These are phyloP conservation scores for Ceramica pisi DNA, from an alignment of 2,888 invertebrate species.

Conservation along the genomic window DNA sequence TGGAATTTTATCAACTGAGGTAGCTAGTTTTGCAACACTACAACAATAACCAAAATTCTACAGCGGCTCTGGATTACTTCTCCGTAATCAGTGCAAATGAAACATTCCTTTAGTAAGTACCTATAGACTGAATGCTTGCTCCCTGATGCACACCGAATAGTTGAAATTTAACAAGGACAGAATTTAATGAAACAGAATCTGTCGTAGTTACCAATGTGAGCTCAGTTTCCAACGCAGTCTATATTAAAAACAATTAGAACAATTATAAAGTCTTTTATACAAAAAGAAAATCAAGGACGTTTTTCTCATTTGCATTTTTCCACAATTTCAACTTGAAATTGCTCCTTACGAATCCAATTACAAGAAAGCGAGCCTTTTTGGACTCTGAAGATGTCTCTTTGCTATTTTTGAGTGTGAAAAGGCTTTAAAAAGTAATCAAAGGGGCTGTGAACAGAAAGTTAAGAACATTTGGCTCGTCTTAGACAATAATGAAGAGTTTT, in stretches of 20 bases:
- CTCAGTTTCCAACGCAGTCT: conserved; percentile 3
- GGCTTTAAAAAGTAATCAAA: conserved; percentile 88
- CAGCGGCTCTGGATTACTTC: neutral
- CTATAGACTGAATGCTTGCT: neutral
- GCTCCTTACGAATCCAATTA: conserved; percentile 84
- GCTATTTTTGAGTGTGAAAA: conserved; percentile 82
- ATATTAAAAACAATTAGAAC: conserved; percentile 71
- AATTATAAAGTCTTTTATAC: conserved; percentile 59
- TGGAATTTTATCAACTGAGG: neutral
- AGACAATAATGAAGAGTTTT: conserved; percentile 84
- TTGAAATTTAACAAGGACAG: neutral
- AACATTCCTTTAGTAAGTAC: conserved; percentile 6
- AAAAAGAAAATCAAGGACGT: conserved; percentile 63
- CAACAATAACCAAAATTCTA: neutral
- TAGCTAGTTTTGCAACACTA: neutral
- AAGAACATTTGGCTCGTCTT: conserved; percentile 81
- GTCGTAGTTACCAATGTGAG: neutral
- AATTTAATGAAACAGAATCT: neutral
- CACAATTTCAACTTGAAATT: conserved; percentile 76
- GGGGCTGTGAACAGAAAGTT: conserved; percentile 80
- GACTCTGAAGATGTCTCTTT: conserved; percentile 79
- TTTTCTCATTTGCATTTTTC: conserved; percentile 78
- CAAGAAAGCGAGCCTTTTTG: conserved; percentile 79
- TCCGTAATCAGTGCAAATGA: neutral
- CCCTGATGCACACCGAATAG: neutral